A percentile compares a stretch with the other conserved stretches of the same genome.
Evolutionary conservation across 2,797 vertebrate species (phyloP).

Genomic region (Gastrophryne carolinensis): DNA sequence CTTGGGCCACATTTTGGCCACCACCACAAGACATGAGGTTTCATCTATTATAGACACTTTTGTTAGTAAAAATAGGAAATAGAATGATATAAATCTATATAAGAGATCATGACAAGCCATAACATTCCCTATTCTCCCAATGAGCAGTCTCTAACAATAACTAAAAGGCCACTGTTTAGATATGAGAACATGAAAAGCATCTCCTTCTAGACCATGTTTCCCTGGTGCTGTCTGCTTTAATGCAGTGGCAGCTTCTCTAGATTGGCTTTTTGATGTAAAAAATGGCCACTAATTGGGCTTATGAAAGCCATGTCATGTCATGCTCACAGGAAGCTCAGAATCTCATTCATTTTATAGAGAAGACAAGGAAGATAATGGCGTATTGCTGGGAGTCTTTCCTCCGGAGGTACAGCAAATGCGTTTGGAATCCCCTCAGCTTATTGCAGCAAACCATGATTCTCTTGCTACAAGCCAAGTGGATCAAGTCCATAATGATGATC

Average conservation of each 20-base stretch:
- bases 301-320: not conserved
- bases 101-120: too few species aligned
- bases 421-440: not conserved
- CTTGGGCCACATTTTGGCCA: too few species aligned
- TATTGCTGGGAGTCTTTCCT: not conserved
- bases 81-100: too few species aligned
- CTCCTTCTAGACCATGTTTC: not conserved
- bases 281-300: slow-evolving; percentile 15
- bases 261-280: not conserved
- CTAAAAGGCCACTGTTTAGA: not conserved
- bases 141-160: too few species aligned
- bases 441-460: not conserved
- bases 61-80: too few species aligned
- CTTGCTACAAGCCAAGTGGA: too few species aligned
- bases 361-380: slow-evolving; percentile 20
- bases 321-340: not conserved
- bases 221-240: not conserved
- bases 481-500: too few species aligned
- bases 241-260: not conserved
- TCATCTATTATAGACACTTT: too few species aligned
- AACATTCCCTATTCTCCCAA: too few species aligned
- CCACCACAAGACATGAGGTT: too few species aligned
- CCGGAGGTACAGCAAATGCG: not conserved
- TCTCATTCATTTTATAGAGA: slow-evolving; percentile 6
- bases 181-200: slow-evolving; percentile 7